These are phyloP conservation scores for Cryptops parisi DNA, from an alignment of 2,888 invertebrate species.

Conservation along the genomic window DNA sequence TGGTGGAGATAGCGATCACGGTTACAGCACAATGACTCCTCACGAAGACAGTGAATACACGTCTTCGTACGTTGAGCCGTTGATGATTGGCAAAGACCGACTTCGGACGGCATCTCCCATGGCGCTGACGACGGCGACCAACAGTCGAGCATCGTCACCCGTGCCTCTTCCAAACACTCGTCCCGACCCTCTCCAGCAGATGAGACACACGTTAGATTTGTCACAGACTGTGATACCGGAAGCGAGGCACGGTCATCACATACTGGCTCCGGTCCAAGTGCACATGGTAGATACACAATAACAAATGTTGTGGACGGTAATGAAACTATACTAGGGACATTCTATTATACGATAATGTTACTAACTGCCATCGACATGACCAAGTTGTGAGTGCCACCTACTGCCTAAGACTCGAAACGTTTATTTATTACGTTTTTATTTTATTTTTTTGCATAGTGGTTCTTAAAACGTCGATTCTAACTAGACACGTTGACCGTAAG, in stretches of 20 bases:
- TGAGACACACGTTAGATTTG: not conserved
- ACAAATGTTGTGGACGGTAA: too few relatives aligned
- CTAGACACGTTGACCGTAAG: too few relatives aligned
- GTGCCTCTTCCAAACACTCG: not conserved
- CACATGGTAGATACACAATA: constrained; percentile 59
- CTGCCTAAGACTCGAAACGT: too few relatives aligned
- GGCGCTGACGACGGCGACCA: constrained; percentile 18
- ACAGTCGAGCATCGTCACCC: constrained; percentile 20
- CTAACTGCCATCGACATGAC: too few relatives aligned
- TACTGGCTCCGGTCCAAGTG: constrained; percentile 77
- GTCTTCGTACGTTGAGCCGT: constrained; percentile 22
- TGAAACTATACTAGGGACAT: too few relatives aligned
- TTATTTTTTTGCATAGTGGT: too few relatives aligned
- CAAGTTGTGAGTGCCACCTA: too few relatives aligned
- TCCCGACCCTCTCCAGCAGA: not conserved
- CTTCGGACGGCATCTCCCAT: constrained; percentile 14
- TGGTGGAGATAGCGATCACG: constrained; percentile 77
- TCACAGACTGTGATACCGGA: constrained; percentile 15
- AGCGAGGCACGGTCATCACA: constrained; percentile 39
- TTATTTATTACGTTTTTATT: too few relatives aligned
- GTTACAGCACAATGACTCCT: constrained; percentile 87
- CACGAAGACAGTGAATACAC: constrained; percentile 63
- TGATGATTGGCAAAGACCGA: constrained; percentile 19
- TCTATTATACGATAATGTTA: too few relatives aligned
- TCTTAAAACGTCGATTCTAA: too few relatives aligned